Conservation (phyloP, 1,140 invertebrate genomes). For the Matsumurasca onukii region DNA sequence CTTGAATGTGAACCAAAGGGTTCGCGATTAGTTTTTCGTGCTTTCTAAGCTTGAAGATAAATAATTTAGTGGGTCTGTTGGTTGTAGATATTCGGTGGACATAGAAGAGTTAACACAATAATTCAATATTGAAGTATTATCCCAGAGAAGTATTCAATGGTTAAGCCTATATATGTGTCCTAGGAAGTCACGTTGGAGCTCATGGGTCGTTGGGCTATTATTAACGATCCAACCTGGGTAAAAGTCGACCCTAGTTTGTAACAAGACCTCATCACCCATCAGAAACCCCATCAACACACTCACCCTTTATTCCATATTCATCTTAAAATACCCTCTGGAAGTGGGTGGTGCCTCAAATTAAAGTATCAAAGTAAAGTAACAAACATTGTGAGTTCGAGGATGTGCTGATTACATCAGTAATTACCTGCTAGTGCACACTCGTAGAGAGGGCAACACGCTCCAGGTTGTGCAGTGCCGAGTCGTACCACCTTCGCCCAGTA, state of each 20-base stretch:
- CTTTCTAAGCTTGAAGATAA: too few species aligned
- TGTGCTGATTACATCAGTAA: not conserved
- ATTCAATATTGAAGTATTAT: too few species aligned
- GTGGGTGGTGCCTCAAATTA: not conserved
- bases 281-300: not conserved
- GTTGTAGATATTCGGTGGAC: too few species aligned
- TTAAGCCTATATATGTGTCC: too few species aligned
- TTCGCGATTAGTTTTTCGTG: too few species aligned
- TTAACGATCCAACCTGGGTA: not conserved
- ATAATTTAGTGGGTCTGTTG: too few species aligned
- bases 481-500: conserved; percentile 35
- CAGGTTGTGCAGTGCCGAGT: conserved; percentile 43
- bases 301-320: not conserved
- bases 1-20: too few species aligned
- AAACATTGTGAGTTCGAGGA: not conserved
- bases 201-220: too few species aligned
- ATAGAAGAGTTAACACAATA: too few species aligned
- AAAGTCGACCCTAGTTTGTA: not conserved
- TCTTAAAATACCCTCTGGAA: not conserved
- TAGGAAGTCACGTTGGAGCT: too few species aligned
- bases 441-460: conserved; percentile 45
- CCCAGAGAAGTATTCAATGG: too few species aligned
- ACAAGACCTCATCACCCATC: not conserved
- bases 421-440: conserved; percentile 39
- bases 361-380: not conserved